Evolutionary conservation across 2,797 vertebrate genomes (phyloP).

Genomic region (Sebastiscus tertius): DNA sequence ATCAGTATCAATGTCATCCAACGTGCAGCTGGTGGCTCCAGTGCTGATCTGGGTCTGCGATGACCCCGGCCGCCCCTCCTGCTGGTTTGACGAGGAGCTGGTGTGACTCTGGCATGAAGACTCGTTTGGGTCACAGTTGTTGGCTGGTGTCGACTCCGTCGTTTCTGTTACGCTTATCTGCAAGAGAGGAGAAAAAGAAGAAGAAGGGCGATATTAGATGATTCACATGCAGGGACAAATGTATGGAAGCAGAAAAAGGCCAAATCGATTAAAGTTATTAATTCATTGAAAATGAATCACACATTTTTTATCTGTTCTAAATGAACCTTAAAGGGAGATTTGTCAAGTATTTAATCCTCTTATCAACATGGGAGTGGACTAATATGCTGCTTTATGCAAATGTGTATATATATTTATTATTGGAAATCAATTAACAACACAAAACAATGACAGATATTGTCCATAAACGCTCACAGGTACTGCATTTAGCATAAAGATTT

Average conservation of each 20-base stretch:
- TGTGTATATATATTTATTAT: no score
- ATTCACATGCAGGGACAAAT: background rate
- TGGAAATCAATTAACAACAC: no score
- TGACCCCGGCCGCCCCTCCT: slow-evolving; percentile 58
- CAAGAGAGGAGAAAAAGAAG: background rate
- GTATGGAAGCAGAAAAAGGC: background rate
- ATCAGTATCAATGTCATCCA: slow-evolving; percentile 73
- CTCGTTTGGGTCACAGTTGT: slow-evolving; percentile 48
- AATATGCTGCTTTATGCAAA: no score
- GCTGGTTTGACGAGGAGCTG: slow-evolving; percentile 71
- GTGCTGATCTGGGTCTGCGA: slow-evolving; percentile 72
- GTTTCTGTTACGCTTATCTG: slow-evolving; percentile 47
- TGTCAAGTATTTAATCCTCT: no score
- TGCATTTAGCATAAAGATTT: no score
- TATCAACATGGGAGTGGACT: no score
- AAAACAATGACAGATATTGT: no score
- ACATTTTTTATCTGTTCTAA: no score
- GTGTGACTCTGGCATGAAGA: slow-evolving; percentile 63
- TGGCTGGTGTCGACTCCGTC: slow-evolving; percentile 27
- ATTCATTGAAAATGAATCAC: no score
- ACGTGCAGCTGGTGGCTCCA: slow-evolving; percentile 69
- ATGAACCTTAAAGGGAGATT: no score
- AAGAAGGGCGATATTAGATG: background rate
- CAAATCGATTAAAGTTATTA: background rate
- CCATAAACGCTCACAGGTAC: no score